Base-by-base conservation (phyloP, 2,113 vertebrate species). In the Anoplopoma fimbria region DNA sequence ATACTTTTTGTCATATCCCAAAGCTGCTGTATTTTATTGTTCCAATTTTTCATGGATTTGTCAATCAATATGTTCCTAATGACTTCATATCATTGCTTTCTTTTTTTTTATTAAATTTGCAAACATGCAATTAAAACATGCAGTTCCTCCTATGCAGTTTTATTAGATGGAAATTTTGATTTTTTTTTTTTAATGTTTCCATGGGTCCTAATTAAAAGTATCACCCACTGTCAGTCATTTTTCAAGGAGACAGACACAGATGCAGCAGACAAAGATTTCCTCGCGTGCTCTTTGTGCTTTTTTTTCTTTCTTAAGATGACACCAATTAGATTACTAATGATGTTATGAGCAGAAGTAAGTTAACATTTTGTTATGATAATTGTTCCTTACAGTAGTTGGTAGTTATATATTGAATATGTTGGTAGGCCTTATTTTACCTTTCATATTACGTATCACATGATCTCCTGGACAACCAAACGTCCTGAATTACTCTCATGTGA, bases 351-450 rank as follows among this genome's bases (percentile, higher is more conserved):
- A 38, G 7, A 38, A 38, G 9, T 38, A 38, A 9, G 36, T 38
- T 1, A 12, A 40, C 38, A 10, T 40, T 40, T 15, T 47, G 14
- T 47, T 15, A 47, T 47, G 42, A 47, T 17, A 15, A 15, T 3
- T 47, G 4, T 47, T 47, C 6, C 45, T 47, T 47, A 19, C 14
- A 47, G 2, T 47, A 47, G 42, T 14, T 15, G 45, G 4, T 19
- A 0, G 10, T 15, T 47, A 15, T 47, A 15, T 47, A 5, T 47
- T 47, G 6, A 47, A 47, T 47, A 47, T 17, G 45, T 47, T 47
- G 45, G 21, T 68, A 14, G 76, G 34, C 36, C 15, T 88, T 85
- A 78, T 86, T 82, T 71, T 15, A 58, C 82, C 64, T 74, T 63
- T 73, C n/a, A 69, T 40, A 40, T 23, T 9, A 27, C 47, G 0